Conservation (phyloP, 2,113 vertebrate genomes). For the Glaucomys volans region DNA sequence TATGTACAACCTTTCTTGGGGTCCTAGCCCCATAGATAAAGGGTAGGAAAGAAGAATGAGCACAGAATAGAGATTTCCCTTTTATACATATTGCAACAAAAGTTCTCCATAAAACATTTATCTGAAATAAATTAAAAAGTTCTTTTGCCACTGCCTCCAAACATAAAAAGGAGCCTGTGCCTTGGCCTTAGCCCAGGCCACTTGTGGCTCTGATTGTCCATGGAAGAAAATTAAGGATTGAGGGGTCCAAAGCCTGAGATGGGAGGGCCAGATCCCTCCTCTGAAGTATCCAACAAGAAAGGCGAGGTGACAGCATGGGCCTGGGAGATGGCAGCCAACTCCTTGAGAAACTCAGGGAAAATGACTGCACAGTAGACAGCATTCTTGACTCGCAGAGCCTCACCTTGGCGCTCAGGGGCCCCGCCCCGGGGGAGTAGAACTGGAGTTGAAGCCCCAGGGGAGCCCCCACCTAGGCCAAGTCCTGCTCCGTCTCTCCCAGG, state of each 20-base stretch:
- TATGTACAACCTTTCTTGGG: slow-evolving; percentile 40
- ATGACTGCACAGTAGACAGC: slow-evolving; percentile 97
- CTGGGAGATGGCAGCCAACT: slow-evolving; percentile 96
- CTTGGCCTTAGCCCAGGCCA: slow-evolving; percentile 62
- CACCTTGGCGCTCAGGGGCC: slow-evolving; percentile 90
- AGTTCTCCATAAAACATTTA: slow-evolving; percentile 83
- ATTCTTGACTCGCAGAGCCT: slow-evolving; percentile 95
- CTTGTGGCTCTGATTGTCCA: slow-evolving; percentile 79
- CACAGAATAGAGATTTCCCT: slow-evolving; percentile 83
- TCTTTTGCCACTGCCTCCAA: slow-evolving; percentile 77
- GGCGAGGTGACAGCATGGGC: slow-evolving; percentile 95
- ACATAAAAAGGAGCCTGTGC: slow-evolving; percentile 80
- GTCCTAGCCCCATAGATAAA: slow-evolving; percentile 1
- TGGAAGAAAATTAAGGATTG: slow-evolving; percentile 77
- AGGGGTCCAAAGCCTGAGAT: slow-evolving; percentile 75
- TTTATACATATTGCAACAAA: slow-evolving; percentile 86
- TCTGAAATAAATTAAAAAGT: slow-evolving; percentile 90
- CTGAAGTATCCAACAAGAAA: slow-evolving; percentile 90
- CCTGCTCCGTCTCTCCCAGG: slow-evolving; percentile 92
- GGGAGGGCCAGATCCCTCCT: slow-evolving; percentile 84
- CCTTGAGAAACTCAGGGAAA: slow-evolving; percentile 98
- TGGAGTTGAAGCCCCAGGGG: slow-evolving; percentile 77
- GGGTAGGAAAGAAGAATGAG: slow-evolving; percentile 74
- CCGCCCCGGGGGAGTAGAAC: slow-evolving; percentile 86
- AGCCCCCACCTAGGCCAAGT: slow-evolving; percentile 88